A percentile compares a stretch with the other conserved stretches of the same genome.
Conservation (phyloP, 2,888 invertebrate species). For the Abrostola tripartita region DNA sequence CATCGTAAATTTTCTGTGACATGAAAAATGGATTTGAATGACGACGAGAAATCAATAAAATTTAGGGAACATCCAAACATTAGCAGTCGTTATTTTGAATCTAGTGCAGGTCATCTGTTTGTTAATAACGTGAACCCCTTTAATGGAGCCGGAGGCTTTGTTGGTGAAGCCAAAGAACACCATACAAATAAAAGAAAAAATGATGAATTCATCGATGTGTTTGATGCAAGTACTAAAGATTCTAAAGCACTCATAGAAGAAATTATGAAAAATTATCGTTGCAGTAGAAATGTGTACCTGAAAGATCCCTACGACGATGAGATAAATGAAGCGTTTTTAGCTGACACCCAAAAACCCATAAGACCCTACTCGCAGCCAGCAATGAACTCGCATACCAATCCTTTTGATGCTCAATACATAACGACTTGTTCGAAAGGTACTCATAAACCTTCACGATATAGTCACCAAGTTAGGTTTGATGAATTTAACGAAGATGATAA, state of each 20-base stretch:
- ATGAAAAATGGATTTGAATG: slow-evolving; percentile 54
- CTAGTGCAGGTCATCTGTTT: slow-evolving; percentile 27
- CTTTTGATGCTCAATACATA: background rate
- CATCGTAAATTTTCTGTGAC: slow-evolving; percentile 57
- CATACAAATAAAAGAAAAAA: slow-evolving; percentile 20
- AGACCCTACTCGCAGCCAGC: slow-evolving; percentile 12
- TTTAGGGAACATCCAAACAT: slow-evolving; percentile 18
- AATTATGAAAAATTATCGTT: slow-evolving; percentile 17
- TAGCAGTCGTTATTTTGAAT: slow-evolving; percentile 21
- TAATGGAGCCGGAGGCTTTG: slow-evolving; percentile 19
- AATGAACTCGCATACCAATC: slow-evolving; percentile 11
- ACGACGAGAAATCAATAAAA: slow-evolving; percentile 28
- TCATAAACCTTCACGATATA: slow-evolving; percentile 3
- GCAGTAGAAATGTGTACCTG: slow-evolving; percentile 14
- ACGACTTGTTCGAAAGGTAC: slow-evolving; percentile 21
- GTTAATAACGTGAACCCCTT: slow-evolving; percentile 37
- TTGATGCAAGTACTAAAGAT: slow-evolving; percentile 17
- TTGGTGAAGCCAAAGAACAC: slow-evolving; percentile 16
- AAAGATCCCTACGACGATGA: slow-evolving; percentile 13
- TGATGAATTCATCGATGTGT: slow-evolving; percentile 29
- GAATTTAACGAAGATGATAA: slow-evolving; percentile 28
- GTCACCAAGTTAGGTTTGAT: slow-evolving; percentile 10
- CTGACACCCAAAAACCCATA: slow-evolving; percentile 4
- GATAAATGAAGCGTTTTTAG: background rate
- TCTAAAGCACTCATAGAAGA: slow-evolving; percentile 22